Percentiles rank a stretch among this genome's conserved stretches.
Evolutionary conservation across 1,140 invertebrate species (phyloP).

Genomic region (Probaryconus sp.): DNA sequence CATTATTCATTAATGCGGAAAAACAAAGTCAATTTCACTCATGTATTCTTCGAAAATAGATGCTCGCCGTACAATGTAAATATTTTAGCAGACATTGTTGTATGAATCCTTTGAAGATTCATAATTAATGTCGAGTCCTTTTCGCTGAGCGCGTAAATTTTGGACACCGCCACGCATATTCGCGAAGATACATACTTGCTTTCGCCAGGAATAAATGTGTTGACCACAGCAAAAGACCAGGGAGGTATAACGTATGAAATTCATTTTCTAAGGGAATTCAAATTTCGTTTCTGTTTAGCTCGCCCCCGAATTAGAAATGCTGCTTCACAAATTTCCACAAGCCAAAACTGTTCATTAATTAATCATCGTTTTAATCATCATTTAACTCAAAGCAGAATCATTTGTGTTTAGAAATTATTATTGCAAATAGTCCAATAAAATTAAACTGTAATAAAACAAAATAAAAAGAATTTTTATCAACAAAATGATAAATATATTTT

Average conservation of each 20-base stretch:
- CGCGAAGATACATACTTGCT: conserved; percentile 23
- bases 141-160: conserved; percentile 34
- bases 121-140: conserved; percentile 43
- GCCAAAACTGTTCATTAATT: too few species aligned
- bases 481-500: too few species aligned
- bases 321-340: too few species aligned
- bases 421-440: too few species aligned
- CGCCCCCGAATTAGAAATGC: too few species aligned
- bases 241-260: conserved; percentile 1
- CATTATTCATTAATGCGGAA: conserved; percentile 24
- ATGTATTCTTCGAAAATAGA: conserved; percentile 20
- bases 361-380: too few species aligned
- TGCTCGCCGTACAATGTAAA: conserved; percentile 39
- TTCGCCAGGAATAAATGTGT: conserved; percentile 1
- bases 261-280: conserved; percentile 2
- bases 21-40: conserved; percentile 34
- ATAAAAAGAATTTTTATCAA: too few species aligned
- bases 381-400: conserved; percentile 7
- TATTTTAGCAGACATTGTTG: conserved; percentile 33
- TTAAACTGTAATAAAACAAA: too few species aligned
- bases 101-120: conserved; percentile 44
- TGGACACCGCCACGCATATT: conserved; percentile 25
- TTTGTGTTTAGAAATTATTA: conserved; percentile 1
- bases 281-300: neutral
- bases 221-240: conserved; percentile 2